Conservation (phyloP, 2,797 vertebrate genomes). For the Anguilla pacifica region DNA sequence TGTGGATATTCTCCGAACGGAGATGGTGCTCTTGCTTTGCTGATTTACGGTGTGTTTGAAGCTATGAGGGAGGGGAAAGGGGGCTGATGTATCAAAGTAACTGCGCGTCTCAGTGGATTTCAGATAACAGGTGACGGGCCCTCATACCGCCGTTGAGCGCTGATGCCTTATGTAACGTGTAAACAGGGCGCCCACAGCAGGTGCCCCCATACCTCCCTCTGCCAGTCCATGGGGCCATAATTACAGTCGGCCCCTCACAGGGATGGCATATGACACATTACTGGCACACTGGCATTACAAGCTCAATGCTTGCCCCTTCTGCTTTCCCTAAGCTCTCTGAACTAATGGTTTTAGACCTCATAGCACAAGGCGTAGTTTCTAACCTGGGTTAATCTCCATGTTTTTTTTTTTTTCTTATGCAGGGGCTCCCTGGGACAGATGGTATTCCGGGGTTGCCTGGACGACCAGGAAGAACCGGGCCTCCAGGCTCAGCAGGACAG, state of each 20-base stretch:
- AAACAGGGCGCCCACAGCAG: not conserved
- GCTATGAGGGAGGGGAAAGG: conserved; percentile 33
- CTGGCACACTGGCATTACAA: not conserved
- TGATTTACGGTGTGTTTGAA: conserved; percentile 14
- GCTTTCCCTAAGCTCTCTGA: not conserved
- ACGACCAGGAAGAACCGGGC: conserved; percentile 80
- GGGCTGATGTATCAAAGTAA: conserved; percentile 42
- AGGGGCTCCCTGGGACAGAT: conserved; percentile 85
- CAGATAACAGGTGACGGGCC: conserved; percentile 31
- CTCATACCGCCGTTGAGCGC: conserved; percentile 26
- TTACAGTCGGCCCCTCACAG: not conserved
- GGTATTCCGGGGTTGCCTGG: conserved; percentile 87
- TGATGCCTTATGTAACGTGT: conserved; percentile 9
- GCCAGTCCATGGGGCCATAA: not conserved
- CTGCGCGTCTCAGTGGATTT: conserved; percentile 19
- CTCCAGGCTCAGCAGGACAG: conserved; percentile 80
- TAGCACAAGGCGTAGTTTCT: not conserved
- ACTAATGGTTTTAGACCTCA: not conserved
- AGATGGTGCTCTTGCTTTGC: not conserved
- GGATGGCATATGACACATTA: not conserved
- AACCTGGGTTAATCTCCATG: not conserved
- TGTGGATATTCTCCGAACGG: not conserved
- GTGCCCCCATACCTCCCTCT: not conserved
- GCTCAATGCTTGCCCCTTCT: not conserved
- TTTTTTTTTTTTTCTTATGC: conserved; percentile 32